Base-by-base conservation (phyloP, 1,140 invertebrate genomes). In the Camponotus pennsylvanicus region DNA sequence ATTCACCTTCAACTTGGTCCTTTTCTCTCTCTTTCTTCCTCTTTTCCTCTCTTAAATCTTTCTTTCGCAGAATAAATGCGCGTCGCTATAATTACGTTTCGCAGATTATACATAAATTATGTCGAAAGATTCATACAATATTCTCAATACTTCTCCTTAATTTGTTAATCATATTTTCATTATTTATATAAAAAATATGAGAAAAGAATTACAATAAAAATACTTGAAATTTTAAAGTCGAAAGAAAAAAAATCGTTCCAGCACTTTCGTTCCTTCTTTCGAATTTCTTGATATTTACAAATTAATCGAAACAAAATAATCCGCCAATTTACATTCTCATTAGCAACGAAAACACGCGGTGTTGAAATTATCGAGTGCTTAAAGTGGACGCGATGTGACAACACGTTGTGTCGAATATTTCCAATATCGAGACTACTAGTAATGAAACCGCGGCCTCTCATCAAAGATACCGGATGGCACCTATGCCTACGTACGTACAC, bases 1-100 rank as follows among this genome's bases (percentile, higher is more conserved):
- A 93, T 94, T 93, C 93, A 94, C 93, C 93, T 94, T 94, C 93
- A 93, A 94, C 92, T 93, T 92, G 93, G 86, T 90, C 86, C 75
- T 86, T 85, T 64, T 79, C 77, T 57, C n/a, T 55, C 49, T 83
- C 73, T 86, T 27, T 84, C 18, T 63, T 32, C 52, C 59, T 18
- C 59, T 40, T 37, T 78, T 61, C 52, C 45, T 84, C 69, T 34
- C 27, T 21, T 21, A 52, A 21, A 64, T 42, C 69, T 59, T 78
- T 88, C 88, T 78, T 69, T 89, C 78, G 69, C 80, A 69, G 82
- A 83, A 85, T 71, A 57, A 77, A 83, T 79, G 67, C 61, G 70
- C 37, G 21, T 64, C 64, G 75, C 70, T 83, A 70, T 71, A 83
- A 89, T 75, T 64, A 37, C 55, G 42, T 52, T 59, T 21, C 57